These are phyloP conservation scores for Cheirogaleus medius DNA, from an alignment of 2,113 vertebrate genomes.

Conservation along the genomic window DNA sequence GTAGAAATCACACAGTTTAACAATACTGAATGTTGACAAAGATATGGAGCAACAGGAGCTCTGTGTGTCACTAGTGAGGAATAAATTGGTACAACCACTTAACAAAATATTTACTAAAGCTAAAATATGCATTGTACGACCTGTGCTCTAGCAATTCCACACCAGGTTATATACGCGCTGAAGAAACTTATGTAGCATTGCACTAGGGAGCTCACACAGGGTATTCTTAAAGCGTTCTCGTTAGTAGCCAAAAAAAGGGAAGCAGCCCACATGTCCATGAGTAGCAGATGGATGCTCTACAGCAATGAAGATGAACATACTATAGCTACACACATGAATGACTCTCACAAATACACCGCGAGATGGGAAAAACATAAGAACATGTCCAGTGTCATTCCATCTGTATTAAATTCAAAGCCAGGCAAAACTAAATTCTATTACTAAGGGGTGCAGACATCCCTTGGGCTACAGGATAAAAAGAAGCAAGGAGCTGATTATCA, in stretches of 20 bases:
- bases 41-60: background rate
- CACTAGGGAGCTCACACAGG: background rate
- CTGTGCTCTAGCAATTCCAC: background rate
- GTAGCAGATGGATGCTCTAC: background rate
- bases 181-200: background rate
- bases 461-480: background rate
- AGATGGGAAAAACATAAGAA: background rate
- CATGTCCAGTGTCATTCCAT: background rate
- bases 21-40: background rate
- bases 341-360: background rate
- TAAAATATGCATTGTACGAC: background rate
- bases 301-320: background rate
- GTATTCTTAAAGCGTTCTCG: background rate
- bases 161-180: background rate
- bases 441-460: background rate
- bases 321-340: rapidly evolving
- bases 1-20: background rate
- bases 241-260: background rate
- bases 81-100: background rate
- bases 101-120: background rate
- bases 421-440: background rate
- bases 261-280: background rate
- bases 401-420: background rate
- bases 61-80: background rate
- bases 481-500: background rate